Conservation (phyloP, 2,888 invertebrate species). For the Phaedon cochleariae region DNA sequence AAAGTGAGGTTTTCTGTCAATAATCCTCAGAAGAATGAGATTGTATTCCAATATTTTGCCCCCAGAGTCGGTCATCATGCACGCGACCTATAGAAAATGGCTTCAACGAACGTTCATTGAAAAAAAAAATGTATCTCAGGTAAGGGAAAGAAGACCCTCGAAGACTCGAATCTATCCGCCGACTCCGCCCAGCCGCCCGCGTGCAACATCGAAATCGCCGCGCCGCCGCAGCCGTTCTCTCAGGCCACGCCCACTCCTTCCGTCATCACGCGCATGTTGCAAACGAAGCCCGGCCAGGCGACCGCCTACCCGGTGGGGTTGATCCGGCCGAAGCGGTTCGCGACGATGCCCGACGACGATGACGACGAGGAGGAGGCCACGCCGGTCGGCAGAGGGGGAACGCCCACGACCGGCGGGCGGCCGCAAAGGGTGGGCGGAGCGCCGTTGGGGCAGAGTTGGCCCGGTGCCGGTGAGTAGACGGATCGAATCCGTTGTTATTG, state of each 20-base stretch:
- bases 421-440: slow-evolving; percentile 17
- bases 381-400: not conserved
- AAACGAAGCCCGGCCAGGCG: slow-evolving; percentile 56
- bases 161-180: slow-evolving; percentile 53
- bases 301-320: slow-evolving; percentile 48
- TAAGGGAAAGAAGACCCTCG: slow-evolving; percentile 59
- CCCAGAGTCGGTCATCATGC: too few species aligned
- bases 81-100: too few species aligned
- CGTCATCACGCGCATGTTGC: slow-evolving; percentile 71
- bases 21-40: too few species aligned
- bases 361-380: slow-evolving; percentile 37
- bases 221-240: slow-evolving; percentile 65
- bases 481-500: too few species aligned
- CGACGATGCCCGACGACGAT: slow-evolving; percentile 51
- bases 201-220: slow-evolving; percentile 59
- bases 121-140: too few species aligned
- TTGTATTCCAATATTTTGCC: too few species aligned
- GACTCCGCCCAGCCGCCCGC: slow-evolving; percentile 23
- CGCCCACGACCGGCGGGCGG: slow-evolving; percentile 1
- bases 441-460: slow-evolving; percentile 36
- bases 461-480: not conserved
- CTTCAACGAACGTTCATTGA: too few species aligned
- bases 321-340: slow-evolving; percentile 54
- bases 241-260: slow-evolving; percentile 65
- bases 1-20: too few species aligned